Percentiles rank a stretch among this genome's conserved stretches.
These are phyloP conservation scores for Pseudotriccus pelzelni DNA, from an alignment of 2,797 vertebrate species.

Conservation along the genomic window DNA sequence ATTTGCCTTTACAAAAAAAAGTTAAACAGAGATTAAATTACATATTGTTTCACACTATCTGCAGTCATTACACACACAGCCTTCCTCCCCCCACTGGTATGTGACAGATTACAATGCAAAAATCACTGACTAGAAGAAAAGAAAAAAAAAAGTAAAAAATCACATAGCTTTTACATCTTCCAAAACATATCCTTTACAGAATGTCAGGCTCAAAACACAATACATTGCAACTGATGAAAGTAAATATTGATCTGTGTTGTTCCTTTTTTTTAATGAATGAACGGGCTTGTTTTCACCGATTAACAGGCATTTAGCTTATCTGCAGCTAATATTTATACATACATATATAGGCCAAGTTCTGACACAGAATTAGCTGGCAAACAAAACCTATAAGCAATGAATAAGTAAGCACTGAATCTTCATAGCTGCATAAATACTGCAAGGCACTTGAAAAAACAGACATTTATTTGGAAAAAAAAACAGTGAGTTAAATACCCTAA, in stretches of 20 bases:
- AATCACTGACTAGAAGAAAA: background rate
- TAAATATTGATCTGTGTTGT: background rate
- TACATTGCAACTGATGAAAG: background rate
- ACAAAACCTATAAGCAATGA: background rate
- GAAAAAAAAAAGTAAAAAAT: background rate
- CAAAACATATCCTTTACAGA: background rate
- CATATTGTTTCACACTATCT: background rate
- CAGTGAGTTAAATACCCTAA: background rate
- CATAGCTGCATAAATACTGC: background rate
- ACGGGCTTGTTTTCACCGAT: background rate
- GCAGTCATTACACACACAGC: background rate
- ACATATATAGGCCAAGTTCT: background rate
- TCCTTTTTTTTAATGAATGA: background rate
- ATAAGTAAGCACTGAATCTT: background rate
- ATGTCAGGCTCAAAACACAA: background rate
- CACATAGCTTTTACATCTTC: background rate
- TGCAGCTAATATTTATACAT: background rate
- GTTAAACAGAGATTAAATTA: constrained; percentile 5
- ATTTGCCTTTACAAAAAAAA: background rate
- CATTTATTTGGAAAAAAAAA: background rate
- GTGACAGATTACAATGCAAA: background rate
- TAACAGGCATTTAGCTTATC: background rate
- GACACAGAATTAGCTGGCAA: background rate
- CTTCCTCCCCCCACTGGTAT: background rate
- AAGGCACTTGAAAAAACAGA: background rate